Evolutionary conservation across 2,113 vertebrate genomes (phyloP).

Genomic region (Heterotilapia buettikoferi): DNA sequence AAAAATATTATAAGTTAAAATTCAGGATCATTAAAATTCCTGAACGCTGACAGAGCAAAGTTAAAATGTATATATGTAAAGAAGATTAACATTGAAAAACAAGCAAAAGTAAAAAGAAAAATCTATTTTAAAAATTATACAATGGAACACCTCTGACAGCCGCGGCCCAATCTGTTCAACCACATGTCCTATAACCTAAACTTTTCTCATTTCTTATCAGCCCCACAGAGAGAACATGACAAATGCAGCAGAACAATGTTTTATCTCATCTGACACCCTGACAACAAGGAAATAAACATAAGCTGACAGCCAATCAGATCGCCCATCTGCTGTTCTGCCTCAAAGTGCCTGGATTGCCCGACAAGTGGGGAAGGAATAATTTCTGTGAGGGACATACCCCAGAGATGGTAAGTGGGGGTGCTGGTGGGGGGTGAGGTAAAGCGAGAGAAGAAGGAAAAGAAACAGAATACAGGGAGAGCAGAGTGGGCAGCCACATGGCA

Average conservation of each 20-base stretch:
- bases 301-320: conserved; percentile 65
- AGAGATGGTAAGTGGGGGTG: conserved; percentile 8
- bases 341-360: conserved; percentile 28
- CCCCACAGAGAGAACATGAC: conserved; percentile 39
- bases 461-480: background rate
- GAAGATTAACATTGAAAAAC: background rate
- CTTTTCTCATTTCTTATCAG: conserved; percentile 43
- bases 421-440: background rate
- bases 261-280: conserved; percentile 56
- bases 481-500: conserved; percentile 29
- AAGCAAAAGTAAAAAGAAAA: background rate
- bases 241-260: conserved; percentile 47
- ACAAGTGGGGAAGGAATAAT: conserved; percentile 34
- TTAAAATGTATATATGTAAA: background rate
- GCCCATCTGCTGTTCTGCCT: conserved; percentile 58
- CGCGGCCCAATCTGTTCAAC: conserved; percentile 1
- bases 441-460: background rate
- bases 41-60: background rate
- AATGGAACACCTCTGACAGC: conserved; percentile 10
- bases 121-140: background rate
- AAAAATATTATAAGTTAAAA: background rate
- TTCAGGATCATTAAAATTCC: background rate
- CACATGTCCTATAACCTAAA: conserved; percentile 29
- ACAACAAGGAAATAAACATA: conserved; percentile 64
- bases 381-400: conserved; percentile 39